Evolutionary conservation across 1,140 invertebrate genomes (phyloP).

Genomic region (Drosophila neocordata): DNA sequence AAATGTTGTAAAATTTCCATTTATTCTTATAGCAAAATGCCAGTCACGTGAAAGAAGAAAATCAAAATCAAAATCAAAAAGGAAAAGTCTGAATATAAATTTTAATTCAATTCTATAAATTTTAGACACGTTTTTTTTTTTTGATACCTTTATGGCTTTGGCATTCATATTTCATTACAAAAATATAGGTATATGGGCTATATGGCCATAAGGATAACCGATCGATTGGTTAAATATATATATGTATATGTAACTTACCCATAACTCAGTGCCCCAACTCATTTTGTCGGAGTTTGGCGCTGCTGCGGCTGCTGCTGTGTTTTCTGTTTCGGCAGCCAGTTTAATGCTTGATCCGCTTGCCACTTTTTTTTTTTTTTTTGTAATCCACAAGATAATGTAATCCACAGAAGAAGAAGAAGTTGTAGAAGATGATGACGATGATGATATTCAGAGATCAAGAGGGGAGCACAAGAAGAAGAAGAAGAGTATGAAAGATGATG

Average conservation of each 20-base stretch:
- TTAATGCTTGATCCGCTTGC: slow-evolving; percentile 66
- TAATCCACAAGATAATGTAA: slow-evolving; percentile 27
- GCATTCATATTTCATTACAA: too few species aligned
- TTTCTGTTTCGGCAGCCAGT: slow-evolving; percentile 65
- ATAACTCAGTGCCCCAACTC: slow-evolving; percentile 86
- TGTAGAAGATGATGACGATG: slow-evolving; percentile 15
- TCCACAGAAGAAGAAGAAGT: slow-evolving; percentile 36
- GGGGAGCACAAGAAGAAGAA: slow-evolving; percentile 16
- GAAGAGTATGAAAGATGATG: slow-evolving; percentile 42
- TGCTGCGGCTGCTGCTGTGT: slow-evolving; percentile 35
- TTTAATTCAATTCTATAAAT: neutral
- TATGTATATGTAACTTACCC: slow-evolving; percentile 83
- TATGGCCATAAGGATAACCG: too few species aligned
- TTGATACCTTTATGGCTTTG: too few species aligned
- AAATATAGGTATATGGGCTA: too few species aligned
- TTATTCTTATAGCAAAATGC: too few species aligned
- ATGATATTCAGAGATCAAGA: slow-evolving; percentile 28
- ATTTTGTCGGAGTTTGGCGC: slow-evolving; percentile 83
- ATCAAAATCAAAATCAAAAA: neutral
- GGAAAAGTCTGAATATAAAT: neutral
- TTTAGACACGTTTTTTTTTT: slow-evolving; percentile 5
- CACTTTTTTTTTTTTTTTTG: slow-evolving; percentile 50
- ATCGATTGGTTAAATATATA: too few species aligned
- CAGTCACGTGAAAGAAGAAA: neutral
- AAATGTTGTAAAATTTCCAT: too few species aligned